Evolutionary conservation across 1,140 invertebrate species (phyloP).

Genomic region (Drosophila azteca): DNA sequence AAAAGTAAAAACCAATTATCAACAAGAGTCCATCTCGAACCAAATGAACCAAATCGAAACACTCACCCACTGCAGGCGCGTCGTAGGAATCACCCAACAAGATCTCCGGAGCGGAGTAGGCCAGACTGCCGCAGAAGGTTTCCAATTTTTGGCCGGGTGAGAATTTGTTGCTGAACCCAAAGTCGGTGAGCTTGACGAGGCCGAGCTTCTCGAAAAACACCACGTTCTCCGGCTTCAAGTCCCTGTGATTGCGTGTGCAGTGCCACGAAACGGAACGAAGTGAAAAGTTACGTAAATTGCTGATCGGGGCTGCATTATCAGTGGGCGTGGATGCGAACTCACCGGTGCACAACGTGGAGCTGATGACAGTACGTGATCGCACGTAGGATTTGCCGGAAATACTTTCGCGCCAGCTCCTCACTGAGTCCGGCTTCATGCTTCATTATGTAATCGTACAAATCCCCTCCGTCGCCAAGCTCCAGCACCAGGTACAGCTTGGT

Average conservation of each 20-base stretch:
- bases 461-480: conserved; percentile 99
- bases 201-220: conserved; percentile 99
- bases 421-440: conserved; percentile 93
- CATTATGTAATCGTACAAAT: conserved; percentile 99
- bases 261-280: conserved; percentile 4
- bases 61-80: conserved; percentile 95
- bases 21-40: not conserved
- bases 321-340: conserved; percentile 83
- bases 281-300: conserved; percentile 58
- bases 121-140: conserved; percentile 99
- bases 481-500: conserved; percentile 98
- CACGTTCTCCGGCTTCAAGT: conserved; percentile 99
- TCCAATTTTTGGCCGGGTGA: conserved; percentile 98
- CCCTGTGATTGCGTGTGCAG: conserved; percentile 89
- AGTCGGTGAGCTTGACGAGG: conserved; percentile 99
- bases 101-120: conserved; percentile 99
- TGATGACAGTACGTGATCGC: conserved; percentile 99
- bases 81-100: conserved; percentile 97
- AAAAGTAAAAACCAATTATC: conserved; percentile 28
- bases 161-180: conserved; percentile 99
- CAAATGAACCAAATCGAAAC: not conserved
- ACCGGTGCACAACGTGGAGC: conserved; percentile 93
- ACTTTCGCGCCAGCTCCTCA: conserved; percentile 93
- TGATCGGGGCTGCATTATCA: conserved; percentile 37
- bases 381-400: conserved; percentile 97